phyloP scores from a whole-genome alignment of 2,113 vertebrate species.

The Petromus typicus region DNA sequence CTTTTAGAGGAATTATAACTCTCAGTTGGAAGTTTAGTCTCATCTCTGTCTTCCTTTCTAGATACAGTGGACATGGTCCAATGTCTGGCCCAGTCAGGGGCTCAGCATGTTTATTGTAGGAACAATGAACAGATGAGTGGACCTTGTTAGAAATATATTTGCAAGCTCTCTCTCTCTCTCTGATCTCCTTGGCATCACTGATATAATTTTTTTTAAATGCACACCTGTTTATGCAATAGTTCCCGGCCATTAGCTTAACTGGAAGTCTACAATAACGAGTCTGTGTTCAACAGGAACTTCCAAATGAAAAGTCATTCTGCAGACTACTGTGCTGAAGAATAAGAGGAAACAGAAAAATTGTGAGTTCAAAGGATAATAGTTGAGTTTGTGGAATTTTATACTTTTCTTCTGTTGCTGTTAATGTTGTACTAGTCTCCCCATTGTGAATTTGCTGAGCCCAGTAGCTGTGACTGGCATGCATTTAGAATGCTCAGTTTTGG shows the following conservation, averaged over 20 bases:
- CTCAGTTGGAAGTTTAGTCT: neutral
- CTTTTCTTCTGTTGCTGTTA: neutral
- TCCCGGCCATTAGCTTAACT: neutral
- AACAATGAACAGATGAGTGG: neutral
- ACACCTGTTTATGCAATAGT: neutral
- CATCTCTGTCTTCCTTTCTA: neutral
- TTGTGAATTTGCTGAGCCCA: neutral
- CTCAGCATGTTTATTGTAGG: neutral
- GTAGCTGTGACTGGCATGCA: neutral
- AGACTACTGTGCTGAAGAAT: neutral
- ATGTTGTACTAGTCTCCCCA: neutral
- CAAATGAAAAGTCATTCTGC: neutral
- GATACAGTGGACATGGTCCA: neutral
- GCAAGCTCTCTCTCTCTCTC: neutral
- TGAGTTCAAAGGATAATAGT: neutral
- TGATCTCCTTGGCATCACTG: neutral
- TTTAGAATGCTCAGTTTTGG: slow-evolving; percentile 8
- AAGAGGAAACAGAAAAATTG: neutral
- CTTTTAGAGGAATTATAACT: neutral
- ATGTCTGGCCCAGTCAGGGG: neutral
- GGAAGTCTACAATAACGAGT: neutral
- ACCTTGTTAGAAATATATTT: neutral
- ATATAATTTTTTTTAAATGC: neutral
- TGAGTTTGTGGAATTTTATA: neutral
- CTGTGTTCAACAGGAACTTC: neutral